Percentiles rank a stretch among this genome's conserved stretches.
Evolutionary conservation across 1,140 invertebrate species (phyloP).

Genomic region (Drosophila biarmipes): DNA sequence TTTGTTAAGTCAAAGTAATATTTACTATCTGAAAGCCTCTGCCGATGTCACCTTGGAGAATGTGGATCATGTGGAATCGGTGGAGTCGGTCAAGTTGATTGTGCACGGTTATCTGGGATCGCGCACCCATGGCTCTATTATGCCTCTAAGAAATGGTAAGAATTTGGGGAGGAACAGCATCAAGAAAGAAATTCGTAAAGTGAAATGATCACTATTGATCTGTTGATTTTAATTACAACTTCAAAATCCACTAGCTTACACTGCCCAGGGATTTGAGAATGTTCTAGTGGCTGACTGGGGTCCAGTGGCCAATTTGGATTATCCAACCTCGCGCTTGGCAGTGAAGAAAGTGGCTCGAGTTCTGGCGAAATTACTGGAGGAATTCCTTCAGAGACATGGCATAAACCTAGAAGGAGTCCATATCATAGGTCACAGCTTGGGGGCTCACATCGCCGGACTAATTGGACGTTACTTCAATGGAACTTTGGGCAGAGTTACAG

Average conservation of each 20-base stretch:
- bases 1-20: slow-evolving; percentile 50
- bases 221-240: neutral
- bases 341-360: slow-evolving; percentile 43
- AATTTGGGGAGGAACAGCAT: neutral
- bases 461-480: slow-evolving; percentile 85
- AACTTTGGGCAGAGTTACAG: slow-evolving; percentile 85
- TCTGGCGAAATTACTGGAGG: slow-evolving; percentile 54
- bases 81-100: slow-evolving; percentile 67
- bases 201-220: too few species aligned
- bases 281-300: slow-evolving; percentile 76
- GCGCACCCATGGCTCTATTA: slow-evolving; percentile 66
- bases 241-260: slow-evolving; percentile 51
- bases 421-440: slow-evolving; percentile 87
- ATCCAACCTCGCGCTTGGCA: slow-evolving; percentile 56
- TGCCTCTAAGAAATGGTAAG: slow-evolving; percentile 73
- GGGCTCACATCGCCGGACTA: slow-evolving; percentile 87
- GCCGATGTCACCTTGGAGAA: slow-evolving; percentile 33
- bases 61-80: slow-evolving; percentile 27
- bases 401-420: slow-evolving; percentile 84
- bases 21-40: slow-evolving; percentile 60
- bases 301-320: slow-evolving; percentile 67
- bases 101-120: slow-evolving; percentile 74
- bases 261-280: slow-evolving; percentile 62
- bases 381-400: slow-evolving; percentile 59
- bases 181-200: too few species aligned